These are phyloP conservation scores for Gymnogyps californianus DNA, from an alignment of 2,113 vertebrate genomes.

Conservation along the genomic window DNA sequence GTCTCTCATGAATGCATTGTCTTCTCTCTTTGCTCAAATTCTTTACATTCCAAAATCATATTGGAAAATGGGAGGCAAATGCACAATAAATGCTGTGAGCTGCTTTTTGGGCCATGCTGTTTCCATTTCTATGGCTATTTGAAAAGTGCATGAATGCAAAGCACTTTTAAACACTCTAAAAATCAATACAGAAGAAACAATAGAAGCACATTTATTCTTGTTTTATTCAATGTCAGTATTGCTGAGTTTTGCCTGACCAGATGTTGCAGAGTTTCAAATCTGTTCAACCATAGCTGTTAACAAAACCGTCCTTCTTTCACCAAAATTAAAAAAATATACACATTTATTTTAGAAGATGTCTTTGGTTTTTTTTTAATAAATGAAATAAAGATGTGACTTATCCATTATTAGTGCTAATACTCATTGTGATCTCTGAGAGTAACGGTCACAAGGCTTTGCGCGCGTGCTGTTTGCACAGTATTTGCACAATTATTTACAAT, in stretches of 20 bases:
- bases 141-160: conserved; percentile 51
- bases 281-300: conserved; percentile 41
- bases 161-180: conserved; percentile 54
- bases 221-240: conserved; percentile 53
- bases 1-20: conserved; percentile 33
- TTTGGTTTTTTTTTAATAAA: neutral
- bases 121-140: conserved; percentile 42
- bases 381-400: neutral
- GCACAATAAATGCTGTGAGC: neutral
- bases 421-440: neutral
- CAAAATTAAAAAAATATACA: neutral
- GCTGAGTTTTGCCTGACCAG: conserved; percentile 52
- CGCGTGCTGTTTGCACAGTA: neutral
- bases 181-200: conserved; percentile 53
- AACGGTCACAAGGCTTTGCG: neutral
- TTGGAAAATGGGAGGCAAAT: conserved; percentile 29
- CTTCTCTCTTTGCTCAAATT: conserved; percentile 24
- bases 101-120: conserved; percentile 2
- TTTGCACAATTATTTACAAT: neutral
- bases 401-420: neutral
- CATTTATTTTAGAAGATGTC: neutral
- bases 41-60: conserved; percentile 29
- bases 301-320: neutral
- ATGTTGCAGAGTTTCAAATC: conserved; percentile 61
- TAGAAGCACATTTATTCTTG: conserved; percentile 32